Conservation (phyloP, 2,888 invertebrate species). For the Lucinisca nassula region DNA sequence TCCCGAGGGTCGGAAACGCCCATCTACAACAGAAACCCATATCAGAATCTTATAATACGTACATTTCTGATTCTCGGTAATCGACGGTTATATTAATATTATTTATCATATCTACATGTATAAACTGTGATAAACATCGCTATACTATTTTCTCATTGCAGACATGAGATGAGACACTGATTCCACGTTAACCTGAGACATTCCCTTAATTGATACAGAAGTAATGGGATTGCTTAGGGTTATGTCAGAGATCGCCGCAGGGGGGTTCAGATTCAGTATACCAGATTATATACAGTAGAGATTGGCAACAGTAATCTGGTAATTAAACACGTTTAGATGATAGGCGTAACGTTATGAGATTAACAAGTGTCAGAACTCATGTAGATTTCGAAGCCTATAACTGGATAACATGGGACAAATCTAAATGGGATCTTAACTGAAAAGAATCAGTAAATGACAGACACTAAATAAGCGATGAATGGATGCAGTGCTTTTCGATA, state of each 20-base stretch:
- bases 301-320: neutral
- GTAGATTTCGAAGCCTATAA: too few relatives aligned
- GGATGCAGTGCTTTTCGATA: neutral
- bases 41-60: too few relatives aligned
- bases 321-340: neutral
- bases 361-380: neutral
- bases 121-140: too few relatives aligned
- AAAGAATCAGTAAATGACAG: neutral
- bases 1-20: too few relatives aligned
- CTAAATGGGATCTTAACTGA: neutral
- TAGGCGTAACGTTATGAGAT: neutral
- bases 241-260: neutral
- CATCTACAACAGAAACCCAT: too few relatives aligned
- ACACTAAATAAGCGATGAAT: neutral
- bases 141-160: neutral
- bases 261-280: neutral
- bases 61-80: too few relatives aligned
- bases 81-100: too few relatives aligned
- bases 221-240: constrained; percentile 3
- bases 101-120: too few relatives aligned
- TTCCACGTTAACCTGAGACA: neutral
- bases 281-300: constrained; percentile 7
- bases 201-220: neutral
- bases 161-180: neutral
- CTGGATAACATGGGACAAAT: neutral